Evolutionary conservation across 2,797 vertebrate genomes (phyloP).

Genomic region (Eulemur rubriventer): DNA sequence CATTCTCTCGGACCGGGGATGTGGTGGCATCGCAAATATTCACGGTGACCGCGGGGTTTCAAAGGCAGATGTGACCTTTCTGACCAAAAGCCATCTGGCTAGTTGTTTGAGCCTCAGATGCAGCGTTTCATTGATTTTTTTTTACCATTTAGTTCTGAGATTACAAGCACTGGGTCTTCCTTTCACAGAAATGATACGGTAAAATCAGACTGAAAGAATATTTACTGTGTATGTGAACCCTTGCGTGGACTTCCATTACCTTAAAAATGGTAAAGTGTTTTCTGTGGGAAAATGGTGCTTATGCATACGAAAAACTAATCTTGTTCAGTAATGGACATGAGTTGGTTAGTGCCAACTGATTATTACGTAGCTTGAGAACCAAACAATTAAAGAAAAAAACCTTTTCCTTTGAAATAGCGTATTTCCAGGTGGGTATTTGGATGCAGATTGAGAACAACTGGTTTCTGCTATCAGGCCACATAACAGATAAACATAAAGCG

Average conservation of each 20-base stretch:
- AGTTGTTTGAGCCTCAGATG: background rate
- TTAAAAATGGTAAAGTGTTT: constrained; percentile 46
- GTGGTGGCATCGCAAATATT: background rate
- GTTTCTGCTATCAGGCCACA: background rate
- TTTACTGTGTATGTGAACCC: constrained; percentile 5
- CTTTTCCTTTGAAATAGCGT: background rate
- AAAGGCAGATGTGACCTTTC: constrained; percentile 59
- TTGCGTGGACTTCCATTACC: background rate
- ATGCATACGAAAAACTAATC: constrained; percentile 53
- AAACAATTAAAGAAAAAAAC: constrained; percentile 51
- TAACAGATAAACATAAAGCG: constrained; percentile 17
- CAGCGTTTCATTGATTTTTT: background rate
- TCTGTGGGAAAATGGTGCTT: constrained; percentile 58
- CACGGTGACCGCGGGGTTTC: background rate
- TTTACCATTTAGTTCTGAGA: background rate
- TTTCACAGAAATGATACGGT: background rate
- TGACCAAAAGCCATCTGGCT: background rate
- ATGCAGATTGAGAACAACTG: constrained; percentile 24
- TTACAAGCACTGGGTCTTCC: background rate
- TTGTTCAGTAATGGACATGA: constrained; percentile 33
- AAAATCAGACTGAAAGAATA: background rate
- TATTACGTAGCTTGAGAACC: constrained; percentile 47
- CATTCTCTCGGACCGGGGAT: background rate
- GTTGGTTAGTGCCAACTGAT: constrained; percentile 38
- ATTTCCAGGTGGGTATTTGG: constrained; percentile 46